Percentiles rank a stretch among this genome's conserved stretches.
These are phyloP conservation scores for Mamestra brassicae DNA, from an alignment of 2,888 invertebrate species.

Conservation along the genomic window DNA sequence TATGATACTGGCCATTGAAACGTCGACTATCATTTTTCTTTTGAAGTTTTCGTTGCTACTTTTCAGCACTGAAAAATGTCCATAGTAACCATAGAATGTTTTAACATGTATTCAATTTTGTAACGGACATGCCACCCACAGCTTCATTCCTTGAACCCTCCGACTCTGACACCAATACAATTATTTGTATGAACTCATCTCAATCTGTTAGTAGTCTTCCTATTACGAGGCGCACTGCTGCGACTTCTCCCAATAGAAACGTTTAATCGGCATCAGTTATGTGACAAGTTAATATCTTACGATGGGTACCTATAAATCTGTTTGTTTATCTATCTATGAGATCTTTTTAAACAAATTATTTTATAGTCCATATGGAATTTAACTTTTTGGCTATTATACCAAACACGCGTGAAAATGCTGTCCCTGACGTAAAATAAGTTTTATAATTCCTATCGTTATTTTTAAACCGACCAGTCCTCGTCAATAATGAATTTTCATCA, in stretches of 20 bases:
- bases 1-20: no score
- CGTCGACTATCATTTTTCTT: no score
- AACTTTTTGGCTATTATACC: background rate
- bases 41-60: no score
- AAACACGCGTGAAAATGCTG: background rate
- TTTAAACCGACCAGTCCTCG: background rate
- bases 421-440: background rate
- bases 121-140: background rate
- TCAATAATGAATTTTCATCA: background rate
- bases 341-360: background rate
- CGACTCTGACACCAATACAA: conserved; percentile 5
- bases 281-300: conserved; percentile 1
- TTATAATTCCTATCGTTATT: background rate
- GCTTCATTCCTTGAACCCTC: conserved; percentile 6
- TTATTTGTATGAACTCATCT: conserved; percentile 18
- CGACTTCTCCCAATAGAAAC: conserved; percentile 42
- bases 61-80: no score
- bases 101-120: background rate
- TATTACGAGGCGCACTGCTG: conserved; percentile 36
- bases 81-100: no score
- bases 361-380: background rate
- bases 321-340: background rate
- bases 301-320: background rate
- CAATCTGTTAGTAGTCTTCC: conserved; percentile 40
- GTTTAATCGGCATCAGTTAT: conserved; percentile 45